Conservation (phyloP, 2,888 invertebrate genomes). For the Polymixis lichenea region DNA sequence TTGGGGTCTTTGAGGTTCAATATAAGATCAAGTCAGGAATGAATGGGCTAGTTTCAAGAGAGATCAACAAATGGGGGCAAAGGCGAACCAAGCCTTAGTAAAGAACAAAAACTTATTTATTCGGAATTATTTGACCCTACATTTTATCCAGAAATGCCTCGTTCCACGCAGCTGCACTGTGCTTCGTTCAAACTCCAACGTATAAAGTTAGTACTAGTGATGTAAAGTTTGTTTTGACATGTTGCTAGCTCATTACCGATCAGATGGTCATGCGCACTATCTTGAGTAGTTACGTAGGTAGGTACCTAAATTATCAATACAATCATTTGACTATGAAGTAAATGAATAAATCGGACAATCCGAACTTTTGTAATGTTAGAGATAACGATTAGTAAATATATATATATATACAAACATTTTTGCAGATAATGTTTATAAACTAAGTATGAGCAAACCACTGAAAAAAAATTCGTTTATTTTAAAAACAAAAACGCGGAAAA, state of each 20-base stretch:
- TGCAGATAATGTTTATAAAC: background rate
- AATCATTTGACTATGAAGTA: slow-evolving; percentile 12
- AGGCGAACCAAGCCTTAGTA: background rate
- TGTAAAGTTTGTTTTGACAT: slow-evolving; percentile 1
- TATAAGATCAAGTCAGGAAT: background rate
- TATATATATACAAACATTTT: background rate
- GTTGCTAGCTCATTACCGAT: slow-evolving; percentile 1
- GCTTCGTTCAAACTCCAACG: background rate
- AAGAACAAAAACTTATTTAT: background rate
- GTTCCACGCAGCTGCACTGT: slow-evolving; percentile 6
- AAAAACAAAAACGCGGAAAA: too few relatives aligned
- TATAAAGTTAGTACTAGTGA: slow-evolving; percentile 1
- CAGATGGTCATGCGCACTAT: slow-evolving; percentile 9
- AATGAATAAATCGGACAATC: background rate
- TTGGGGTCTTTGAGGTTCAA: background rate
- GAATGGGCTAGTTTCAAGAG: background rate
- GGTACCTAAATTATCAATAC: background rate
- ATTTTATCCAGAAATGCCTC: background rate
- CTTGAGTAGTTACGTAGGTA: background rate
- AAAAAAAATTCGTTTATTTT: background rate
- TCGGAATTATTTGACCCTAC: background rate
- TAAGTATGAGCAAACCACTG: too few relatives aligned
- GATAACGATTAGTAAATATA: slow-evolving; percentile 4
- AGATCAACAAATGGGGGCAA: background rate
- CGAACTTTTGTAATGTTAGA: background rate